Conservation (phyloP, 1,140 invertebrate species). For the Drosophila navojoa region DNA sequence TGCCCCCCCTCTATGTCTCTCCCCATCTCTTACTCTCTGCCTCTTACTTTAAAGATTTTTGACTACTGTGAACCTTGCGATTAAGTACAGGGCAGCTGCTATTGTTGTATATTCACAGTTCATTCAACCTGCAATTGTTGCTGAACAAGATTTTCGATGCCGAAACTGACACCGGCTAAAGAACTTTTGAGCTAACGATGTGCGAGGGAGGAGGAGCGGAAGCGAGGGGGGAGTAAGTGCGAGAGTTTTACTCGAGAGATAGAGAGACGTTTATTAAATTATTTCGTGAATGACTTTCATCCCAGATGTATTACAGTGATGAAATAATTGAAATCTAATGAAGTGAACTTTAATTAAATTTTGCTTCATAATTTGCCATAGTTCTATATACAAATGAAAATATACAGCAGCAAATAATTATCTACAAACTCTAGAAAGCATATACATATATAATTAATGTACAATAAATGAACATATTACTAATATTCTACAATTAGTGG, state of each 20-base stretch:
- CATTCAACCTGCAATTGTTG: constrained; percentile 66
- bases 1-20: not conserved
- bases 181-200: constrained; percentile 8
- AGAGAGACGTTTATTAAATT: not conserved
- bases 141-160: constrained; percentile 19
- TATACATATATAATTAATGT: too few relatives aligned
- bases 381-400: too few relatives aligned
- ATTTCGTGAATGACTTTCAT: not conserved
- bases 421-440: too few relatives aligned
- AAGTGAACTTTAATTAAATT: too few relatives aligned
- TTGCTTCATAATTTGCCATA: too few relatives aligned
- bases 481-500: too few relatives aligned
- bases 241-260: not conserved
- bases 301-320: not conserved
- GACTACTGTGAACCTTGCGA: constrained; percentile 31
- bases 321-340: not conserved
- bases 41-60: constrained; percentile 3
- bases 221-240: not conserved
- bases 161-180: constrained; percentile 35
- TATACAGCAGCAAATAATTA: too few relatives aligned
- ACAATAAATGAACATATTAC: too few relatives aligned
- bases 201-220: not conserved
- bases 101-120: constrained; percentile 43
- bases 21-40: not conserved
- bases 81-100: constrained; percentile 31